A percentile compares a stretch with the other conserved stretches of the same genome.
phyloP scores from a whole-genome alignment of 2,888 invertebrate species.

The Papilio demoleus region DNA sequence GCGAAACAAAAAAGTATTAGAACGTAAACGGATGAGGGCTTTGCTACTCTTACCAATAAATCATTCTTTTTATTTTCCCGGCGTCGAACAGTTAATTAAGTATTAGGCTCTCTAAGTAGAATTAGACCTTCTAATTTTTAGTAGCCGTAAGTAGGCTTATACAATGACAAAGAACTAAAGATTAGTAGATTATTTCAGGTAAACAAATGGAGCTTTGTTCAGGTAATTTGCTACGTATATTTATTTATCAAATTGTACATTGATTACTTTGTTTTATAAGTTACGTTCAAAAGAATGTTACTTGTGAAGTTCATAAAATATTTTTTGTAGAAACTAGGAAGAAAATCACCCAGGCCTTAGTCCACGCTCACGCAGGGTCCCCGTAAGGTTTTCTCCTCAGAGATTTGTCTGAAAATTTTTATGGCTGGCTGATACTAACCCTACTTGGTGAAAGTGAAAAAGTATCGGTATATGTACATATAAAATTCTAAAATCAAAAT shows the following conservation, averaged over 20 bases:
- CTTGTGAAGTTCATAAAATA: too few relatives aligned
- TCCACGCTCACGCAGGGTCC: too few relatives aligned
- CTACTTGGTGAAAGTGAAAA: too few relatives aligned
- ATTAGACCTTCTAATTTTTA: constrained; percentile 1
- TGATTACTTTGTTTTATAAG: background rate
- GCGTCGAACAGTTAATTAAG: constrained; percentile 27
- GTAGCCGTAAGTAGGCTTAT: background rate
- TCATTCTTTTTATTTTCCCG: constrained; percentile 36
- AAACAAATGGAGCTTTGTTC: too few relatives aligned
- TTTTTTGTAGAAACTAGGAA: too few relatives aligned
- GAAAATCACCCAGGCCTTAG: too few relatives aligned
- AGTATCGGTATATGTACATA: too few relatives aligned
- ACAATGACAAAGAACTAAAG: background rate
- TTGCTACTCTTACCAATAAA: constrained; percentile 27
- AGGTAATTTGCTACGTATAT: too few relatives aligned
- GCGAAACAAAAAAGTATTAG: constrained; percentile 36
- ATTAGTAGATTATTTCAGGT: background rate
- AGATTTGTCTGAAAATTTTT: too few relatives aligned
- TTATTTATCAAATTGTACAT: background rate
- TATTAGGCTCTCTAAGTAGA: constrained; percentile 22
- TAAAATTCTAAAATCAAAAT: too few relatives aligned
- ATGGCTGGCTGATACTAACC: too few relatives aligned
- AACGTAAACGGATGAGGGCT: constrained; percentile 39
- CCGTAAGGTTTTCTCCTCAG: too few relatives aligned
- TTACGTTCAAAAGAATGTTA: background rate